Evolutionary conservation across 1,140 invertebrate species (phyloP), one percentile per base, ranked within the genome.

Genomic region (Tetramorium simillimum): DNA sequence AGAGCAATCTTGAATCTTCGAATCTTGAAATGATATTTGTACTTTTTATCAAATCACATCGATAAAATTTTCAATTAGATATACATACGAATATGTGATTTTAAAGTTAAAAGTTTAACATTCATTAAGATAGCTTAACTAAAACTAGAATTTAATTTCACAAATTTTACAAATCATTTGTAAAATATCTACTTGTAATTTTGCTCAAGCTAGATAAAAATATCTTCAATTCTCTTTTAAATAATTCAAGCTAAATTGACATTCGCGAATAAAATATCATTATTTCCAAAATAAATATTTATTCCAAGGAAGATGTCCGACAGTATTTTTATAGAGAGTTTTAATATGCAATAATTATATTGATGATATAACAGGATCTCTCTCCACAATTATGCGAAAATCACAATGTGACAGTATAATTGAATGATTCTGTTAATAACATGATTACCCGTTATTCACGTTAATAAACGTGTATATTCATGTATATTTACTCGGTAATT

Each of bases 381-480:
- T 67, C 46, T 80, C 33, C 43, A 24, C 33, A n/a, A 67, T 80
- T 67, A 69, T 70, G 4, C 5, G 7, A 49, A 81, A 70, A 24
- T n/a, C 65, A 56, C 9, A 40, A 14, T 40, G 28, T 53, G 63
- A 81, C 46, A 70, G 63, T 37, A 43, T 69, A 56, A 81, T 81
- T 70, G 77, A 63, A 70, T 53, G 9, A 53, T 81, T 70, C 21
- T 24, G 21, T 70, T 70, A 70, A 81, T 81, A 81, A 81, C 46
- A 70, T 70, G 63, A 81, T 81, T 81, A 81, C 21, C 14, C 9
- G 5, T 56, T 37, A 56, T 53, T 24, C n/a, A 40, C 14, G 33
- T 56, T 69, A 53, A 81, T 21, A 51, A 51, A 46, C 10, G 60
- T 14, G 24, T 67, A 21, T 24, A 53, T 81, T 70, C 10, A 46